Percentiles rank a stretch among this genome's conserved stretches.
phyloP scores from a whole-genome alignment of 2,888 invertebrate genomes.

The Caenorhabditis sulstoni region DNA sequence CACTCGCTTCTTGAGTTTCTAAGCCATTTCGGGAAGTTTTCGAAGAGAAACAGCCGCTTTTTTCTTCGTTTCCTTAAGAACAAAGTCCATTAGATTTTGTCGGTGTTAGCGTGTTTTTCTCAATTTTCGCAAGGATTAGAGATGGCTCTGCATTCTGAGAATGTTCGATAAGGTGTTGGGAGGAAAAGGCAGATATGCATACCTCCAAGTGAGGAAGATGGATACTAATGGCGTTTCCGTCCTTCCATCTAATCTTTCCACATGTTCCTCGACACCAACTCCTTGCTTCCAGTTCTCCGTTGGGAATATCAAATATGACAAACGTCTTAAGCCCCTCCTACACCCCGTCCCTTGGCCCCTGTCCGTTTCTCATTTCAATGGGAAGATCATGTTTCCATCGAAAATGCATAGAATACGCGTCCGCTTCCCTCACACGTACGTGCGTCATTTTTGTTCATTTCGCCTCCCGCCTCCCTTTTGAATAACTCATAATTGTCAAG shows the following conservation, averaged over 20 bases:
- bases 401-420: slow-evolving; percentile 42
- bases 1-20: slow-evolving; percentile 7
- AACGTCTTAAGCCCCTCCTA: slow-evolving; percentile 6
- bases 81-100: slow-evolving; percentile 5
- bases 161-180: not conserved
- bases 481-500: slow-evolving; percentile 38
- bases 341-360: no score
- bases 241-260: slow-evolving; percentile 15
- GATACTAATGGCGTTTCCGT: slow-evolving; percentile 8
- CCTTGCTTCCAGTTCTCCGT: slow-evolving; percentile 16
- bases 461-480: slow-evolving; percentile 2
- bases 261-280: slow-evolving; percentile 16
- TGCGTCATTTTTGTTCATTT: slow-evolving; percentile 18
- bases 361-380: slow-evolving; percentile 39
- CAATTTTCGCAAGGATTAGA: not conserved
- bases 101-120: slow-evolving; percentile 6
- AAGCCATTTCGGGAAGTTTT: slow-evolving; percentile 4
- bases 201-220: slow-evolving; percentile 10
- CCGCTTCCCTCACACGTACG: not conserved
- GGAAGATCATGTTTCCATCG: slow-evolving; percentile 47
- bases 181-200: slow-evolving; percentile 1
- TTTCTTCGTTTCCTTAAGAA: not conserved
- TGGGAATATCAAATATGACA: slow-evolving; percentile 42
- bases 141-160: not conserved
- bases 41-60: not conserved